phyloP scores from a whole-genome alignment of 1,140 invertebrate species.

The Limonius californicus region DNA sequence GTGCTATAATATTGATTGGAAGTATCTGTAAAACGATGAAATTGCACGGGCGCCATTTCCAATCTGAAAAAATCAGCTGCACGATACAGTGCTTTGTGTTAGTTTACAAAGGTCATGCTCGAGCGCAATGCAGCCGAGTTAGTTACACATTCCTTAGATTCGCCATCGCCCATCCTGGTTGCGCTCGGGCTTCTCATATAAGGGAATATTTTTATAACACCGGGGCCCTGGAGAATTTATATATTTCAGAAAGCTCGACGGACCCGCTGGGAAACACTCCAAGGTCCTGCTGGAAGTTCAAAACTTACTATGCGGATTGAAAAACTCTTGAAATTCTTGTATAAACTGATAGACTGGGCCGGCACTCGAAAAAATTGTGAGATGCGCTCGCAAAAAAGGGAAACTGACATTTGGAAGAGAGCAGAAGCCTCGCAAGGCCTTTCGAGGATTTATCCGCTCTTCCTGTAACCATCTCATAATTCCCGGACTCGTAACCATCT shows the following conservation, averaged over 20 bases:
- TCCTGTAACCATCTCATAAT: too few relatives aligned
- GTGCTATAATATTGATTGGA: too few relatives aligned
- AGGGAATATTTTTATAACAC: background rate
- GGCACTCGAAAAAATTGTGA: background rate
- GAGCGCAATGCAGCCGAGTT: too few relatives aligned
- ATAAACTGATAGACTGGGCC: background rate
- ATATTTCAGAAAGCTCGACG: background rate
- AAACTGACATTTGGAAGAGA: background rate
- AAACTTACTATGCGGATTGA: too few relatives aligned
- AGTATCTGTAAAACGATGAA: too few relatives aligned
- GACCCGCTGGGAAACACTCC: background rate
- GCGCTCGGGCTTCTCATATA: background rate
- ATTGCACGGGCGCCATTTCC: too few relatives aligned
- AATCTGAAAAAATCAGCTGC: too few relatives aligned
- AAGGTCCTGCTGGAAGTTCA: too few relatives aligned
- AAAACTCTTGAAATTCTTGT: background rate
- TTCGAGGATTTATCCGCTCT: background rate
- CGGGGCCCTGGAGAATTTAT: background rate
- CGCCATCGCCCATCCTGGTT: background rate
- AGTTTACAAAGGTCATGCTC: too few relatives aligned
- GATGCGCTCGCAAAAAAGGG: background rate
- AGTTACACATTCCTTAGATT: background rate
- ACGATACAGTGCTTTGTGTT: too few relatives aligned
- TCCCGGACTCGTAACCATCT: too few relatives aligned
- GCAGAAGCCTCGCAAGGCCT: background rate